Evolutionary conservation across 2,888 invertebrate species (phyloP).

Genomic region (Lypha dubia): DNA sequence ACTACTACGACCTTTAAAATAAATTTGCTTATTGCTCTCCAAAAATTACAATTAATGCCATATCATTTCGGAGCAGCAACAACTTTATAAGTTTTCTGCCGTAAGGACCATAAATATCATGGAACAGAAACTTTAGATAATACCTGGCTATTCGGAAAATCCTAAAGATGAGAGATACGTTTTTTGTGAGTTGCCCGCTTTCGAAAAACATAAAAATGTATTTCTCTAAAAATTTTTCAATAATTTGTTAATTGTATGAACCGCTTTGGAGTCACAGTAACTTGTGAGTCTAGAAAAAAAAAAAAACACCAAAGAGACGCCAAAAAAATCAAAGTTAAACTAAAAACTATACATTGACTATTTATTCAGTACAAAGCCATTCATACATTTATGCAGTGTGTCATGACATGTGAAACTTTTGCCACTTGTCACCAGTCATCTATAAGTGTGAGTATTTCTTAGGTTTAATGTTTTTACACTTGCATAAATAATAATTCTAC

Average conservation of each 20-base stretch:
- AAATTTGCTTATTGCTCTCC: background rate
- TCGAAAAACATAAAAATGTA: too few species aligned
- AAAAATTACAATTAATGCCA: too few species aligned
- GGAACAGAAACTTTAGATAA: too few species aligned
- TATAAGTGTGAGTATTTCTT: constrained; percentile 36
- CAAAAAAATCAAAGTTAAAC: constrained; percentile 29
- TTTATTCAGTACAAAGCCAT: constrained; percentile 39
- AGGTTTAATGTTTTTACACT: constrained; percentile 33
- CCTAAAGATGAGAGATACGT: too few species aligned
- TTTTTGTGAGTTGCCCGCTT: too few species aligned
- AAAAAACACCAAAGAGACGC: constrained; percentile 53
- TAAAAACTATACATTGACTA: constrained; percentile 16
- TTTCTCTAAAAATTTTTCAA: too few species aligned
- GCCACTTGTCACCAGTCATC: constrained; percentile 63
- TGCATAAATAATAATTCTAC: constrained; percentile 8
- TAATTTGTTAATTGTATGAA: too few species aligned
- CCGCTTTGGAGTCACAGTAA: constrained; percentile 17
- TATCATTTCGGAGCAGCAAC: too few species aligned
- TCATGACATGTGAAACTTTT: constrained; percentile 44
- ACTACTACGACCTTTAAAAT: background rate
- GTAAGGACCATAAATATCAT: too few species aligned
- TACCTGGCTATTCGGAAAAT: too few species aligned
- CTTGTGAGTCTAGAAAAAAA: background rate
- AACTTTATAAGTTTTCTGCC: too few species aligned
- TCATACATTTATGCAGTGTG: constrained; percentile 48